These are phyloP conservation scores for Nebria brevicollis DNA, from an alignment of 2,888 invertebrate genomes.

Conservation along the genomic window DNA sequence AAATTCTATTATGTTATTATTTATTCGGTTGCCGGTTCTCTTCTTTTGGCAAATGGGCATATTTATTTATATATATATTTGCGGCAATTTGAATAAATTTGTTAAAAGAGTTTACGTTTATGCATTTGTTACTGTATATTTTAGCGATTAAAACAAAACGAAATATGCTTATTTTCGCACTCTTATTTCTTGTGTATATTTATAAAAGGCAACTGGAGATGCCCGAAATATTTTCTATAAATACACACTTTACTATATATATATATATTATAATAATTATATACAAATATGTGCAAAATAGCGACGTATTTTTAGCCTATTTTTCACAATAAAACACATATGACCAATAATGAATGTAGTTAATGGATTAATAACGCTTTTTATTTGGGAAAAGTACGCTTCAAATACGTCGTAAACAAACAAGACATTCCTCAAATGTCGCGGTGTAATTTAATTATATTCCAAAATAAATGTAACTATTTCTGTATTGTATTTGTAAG, in stretches of 20 bases:
- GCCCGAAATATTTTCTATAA: not conserved
- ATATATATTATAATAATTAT: not conserved
- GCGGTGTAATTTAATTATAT: not conserved
- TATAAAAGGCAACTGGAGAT: not conserved
- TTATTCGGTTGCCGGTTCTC: not conserved
- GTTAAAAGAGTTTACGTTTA: not conserved
- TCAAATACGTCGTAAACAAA: not conserved
- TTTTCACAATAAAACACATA: not conserved
- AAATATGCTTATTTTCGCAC: not conserved
- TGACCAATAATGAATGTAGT: not conserved
- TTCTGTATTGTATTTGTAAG: slow-evolving; percentile 1
- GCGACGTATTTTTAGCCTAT: not conserved
- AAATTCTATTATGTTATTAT: not conserved
- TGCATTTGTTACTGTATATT: not conserved
- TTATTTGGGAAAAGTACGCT: not conserved
- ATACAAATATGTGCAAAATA: not conserved
- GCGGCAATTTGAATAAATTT: not conserved
- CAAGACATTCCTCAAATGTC: not conserved
- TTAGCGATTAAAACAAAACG: not conserved
- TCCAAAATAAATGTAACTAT: not conserved
- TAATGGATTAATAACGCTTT: not conserved
- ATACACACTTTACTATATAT: not conserved
- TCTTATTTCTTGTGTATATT: not conserved
- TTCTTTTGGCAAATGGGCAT: not conserved
- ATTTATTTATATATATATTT: not conserved